These are phyloP conservation scores for Delichon dasypus DNA, from an alignment of 2,797 vertebrate species.

Conservation along the genomic window DNA sequence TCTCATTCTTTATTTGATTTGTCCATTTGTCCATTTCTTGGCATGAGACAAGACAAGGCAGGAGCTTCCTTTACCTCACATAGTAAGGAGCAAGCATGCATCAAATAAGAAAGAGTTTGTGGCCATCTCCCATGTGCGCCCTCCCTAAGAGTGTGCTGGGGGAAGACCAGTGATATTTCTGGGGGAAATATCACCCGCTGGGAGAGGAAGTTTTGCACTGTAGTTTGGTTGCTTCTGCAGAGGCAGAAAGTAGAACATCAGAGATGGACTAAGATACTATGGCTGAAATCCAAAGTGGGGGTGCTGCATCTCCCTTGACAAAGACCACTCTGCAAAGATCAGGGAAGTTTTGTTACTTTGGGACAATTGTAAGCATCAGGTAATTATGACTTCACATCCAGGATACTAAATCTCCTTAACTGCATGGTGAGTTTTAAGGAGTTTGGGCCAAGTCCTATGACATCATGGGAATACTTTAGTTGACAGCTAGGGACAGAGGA, in stretches of 20 bases:
- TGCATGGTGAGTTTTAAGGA: background rate
- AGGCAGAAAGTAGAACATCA: background rate
- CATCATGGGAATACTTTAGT: background rate
- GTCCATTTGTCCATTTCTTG: background rate
- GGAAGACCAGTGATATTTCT: background rate
- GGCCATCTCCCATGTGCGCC: background rate
- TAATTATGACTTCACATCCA: background rate
- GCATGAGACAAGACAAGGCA: background rate
- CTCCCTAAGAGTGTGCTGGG: rapidly evolving
- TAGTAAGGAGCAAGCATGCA: background rate
- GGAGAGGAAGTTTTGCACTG: background rate
- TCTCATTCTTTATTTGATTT: conserved; percentile 1
- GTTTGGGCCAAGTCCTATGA: background rate
- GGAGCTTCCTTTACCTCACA: background rate
- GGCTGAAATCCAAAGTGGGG: background rate
- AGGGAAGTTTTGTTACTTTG: background rate
- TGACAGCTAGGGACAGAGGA: background rate
- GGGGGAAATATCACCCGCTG: background rate
- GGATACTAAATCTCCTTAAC: background rate
- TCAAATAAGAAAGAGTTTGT: background rate
- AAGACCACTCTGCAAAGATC: background rate
- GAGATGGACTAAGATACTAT: background rate
- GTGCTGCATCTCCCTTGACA: background rate
- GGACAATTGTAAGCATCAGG: background rate
- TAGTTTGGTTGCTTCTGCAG: background rate